These are phyloP conservation scores for Nasonia vitripennis DNA, from an alignment of 1,140 invertebrate genomes.

Conservation along the genomic window DNA sequence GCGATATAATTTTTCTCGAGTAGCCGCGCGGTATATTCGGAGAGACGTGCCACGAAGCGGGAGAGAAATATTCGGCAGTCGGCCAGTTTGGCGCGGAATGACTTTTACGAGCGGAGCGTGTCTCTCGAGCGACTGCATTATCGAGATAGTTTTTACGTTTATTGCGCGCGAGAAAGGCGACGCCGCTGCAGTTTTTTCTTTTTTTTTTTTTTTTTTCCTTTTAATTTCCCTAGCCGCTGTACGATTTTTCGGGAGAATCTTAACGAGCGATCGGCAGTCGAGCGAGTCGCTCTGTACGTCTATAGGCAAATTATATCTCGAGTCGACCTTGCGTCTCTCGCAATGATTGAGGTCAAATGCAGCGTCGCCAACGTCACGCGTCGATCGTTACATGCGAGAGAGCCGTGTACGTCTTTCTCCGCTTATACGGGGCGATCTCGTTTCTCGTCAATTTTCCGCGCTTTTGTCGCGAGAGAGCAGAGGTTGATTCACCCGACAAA, in stretches of 20 bases:
- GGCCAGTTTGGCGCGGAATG: conserved; percentile 18
- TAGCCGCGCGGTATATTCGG: background rate
- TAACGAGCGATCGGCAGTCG: background rate
- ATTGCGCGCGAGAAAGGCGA: background rate
- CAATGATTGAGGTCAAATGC: conserved; percentile 24
- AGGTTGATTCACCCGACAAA: background rate
- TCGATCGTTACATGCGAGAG: background rate
- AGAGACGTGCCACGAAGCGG: background rate
- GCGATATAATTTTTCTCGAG: conserved; percentile 1
- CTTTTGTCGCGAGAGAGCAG: background rate
- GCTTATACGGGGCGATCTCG: background rate
- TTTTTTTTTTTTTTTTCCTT: background rate
- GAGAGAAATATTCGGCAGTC: conserved; percentile 29
- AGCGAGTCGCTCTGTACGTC: background rate
- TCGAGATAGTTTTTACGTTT: conserved; percentile 23
- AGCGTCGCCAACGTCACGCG: background rate
- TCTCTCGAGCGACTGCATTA: conserved; percentile 8
- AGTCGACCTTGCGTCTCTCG: background rate
- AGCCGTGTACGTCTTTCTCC: background rate
- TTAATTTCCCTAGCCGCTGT: background rate
- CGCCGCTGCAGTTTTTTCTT: background rate
- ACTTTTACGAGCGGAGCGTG: conserved; percentile 15
- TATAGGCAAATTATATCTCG: conserved; percentile 4
- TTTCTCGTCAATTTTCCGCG: background rate
- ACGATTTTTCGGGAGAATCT: background rate